Base-by-base conservation (phyloP, 2,797 vertebrate genomes). In the Ispidina picta region DNA sequence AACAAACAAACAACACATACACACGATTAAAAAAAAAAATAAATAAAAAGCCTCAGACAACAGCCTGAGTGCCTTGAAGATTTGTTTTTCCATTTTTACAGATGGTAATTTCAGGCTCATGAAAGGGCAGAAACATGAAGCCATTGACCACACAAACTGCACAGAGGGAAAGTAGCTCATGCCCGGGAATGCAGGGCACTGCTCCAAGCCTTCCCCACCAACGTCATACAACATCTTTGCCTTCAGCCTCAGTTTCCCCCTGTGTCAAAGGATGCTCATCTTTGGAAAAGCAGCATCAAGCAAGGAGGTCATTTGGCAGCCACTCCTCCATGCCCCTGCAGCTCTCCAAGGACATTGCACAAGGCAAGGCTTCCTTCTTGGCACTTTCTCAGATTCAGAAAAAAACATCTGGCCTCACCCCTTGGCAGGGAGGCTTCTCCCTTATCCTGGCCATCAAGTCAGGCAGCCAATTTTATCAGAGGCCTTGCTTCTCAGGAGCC, bases 41-140 rank as follows among this genome's bases (percentile, higher is more conserved):
- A 33, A 72, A 79, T 6, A 14, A 29, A 21, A 78, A 90, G 35
- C 54, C 48, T 83, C 70, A 83, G 71, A 94, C 72, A 89, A 66
- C 64, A 93, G 63, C 37, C 76, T 59, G 44, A 95, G 73, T 72
- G 37, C 28, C 59, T 89, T 86, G 75, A 91, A 90, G 78, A 69
- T 84, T 51, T 92, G 55, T 35, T 55, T 75, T 15, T 21, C 26
- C 26, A 87, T 49, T 74, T 91, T 71, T 29, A 89, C 60, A 94
- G 92, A 92, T 49, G 70, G 56, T 86, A 81, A 94, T 94, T 89
- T 89, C 60, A 83, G 66, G 14, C 64, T 86, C 77, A 92, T 80
- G 77, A 79, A 90, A 88, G 18, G 39, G 44, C n/a, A 46, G 26
- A 29, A 83, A 87, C 0, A 0, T 52, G 75, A 71, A 75, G 65